These are phyloP conservation scores for Chrysomela aeneicollis DNA, from an alignment of 2,888 invertebrate species.

Conservation along the genomic window DNA sequence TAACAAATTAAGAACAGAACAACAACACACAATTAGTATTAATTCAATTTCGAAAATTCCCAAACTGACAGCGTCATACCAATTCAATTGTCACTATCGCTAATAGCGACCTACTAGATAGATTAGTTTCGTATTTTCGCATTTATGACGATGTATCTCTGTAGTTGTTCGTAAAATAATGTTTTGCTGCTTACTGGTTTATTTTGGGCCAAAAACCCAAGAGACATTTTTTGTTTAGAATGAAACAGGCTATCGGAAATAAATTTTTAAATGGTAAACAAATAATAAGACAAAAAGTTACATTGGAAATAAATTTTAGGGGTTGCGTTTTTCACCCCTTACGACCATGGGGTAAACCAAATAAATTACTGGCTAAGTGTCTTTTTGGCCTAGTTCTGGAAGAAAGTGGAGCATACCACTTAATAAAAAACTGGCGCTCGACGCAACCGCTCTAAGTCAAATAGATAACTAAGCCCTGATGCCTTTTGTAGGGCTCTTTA, in stretches of 20 bases:
- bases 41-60: no score
- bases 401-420: no score
- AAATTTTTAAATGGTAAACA: conserved; percentile 28
- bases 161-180: conserved; percentile 32
- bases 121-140: conserved; percentile 17
- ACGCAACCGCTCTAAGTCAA: no score
- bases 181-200: conserved; percentile 8
- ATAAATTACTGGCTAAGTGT: conserved; percentile 7
- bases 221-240: conserved; percentile 26
- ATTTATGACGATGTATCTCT: conserved; percentile 35
- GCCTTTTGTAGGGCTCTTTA: no score
- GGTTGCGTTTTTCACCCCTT: conserved; percentile 5
- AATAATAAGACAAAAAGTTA: conserved; percentile 22
- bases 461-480: no score
- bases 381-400: no score
- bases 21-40: no score
- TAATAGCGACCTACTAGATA: conserved; percentile 7
- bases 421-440: no score
- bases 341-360: conserved; percentile 7
- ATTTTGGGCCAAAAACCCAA: conserved; percentile 17
- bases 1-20: no score
- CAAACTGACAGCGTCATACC: no score
- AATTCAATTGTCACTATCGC: no score
- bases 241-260: conserved; percentile 28
- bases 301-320: conserved; percentile 10